Evolutionary conservation across 2,797 vertebrate species (phyloP).

Genomic region (Phrynocephalus guinanensis): DNA sequence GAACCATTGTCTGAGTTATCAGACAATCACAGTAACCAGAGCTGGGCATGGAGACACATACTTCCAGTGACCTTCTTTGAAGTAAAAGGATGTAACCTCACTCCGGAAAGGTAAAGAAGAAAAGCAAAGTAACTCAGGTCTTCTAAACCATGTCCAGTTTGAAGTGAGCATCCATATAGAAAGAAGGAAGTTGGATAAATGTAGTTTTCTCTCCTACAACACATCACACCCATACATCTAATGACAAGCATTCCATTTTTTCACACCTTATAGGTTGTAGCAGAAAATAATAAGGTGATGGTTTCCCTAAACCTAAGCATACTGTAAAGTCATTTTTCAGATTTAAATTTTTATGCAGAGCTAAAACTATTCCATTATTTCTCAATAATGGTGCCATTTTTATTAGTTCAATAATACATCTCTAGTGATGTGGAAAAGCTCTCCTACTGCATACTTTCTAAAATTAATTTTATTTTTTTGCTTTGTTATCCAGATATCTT

Average conservation of each 20-base stretch:
- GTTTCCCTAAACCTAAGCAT: constrained; percentile 33
- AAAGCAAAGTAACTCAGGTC: neutral
- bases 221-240: neutral
- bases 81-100: too few species aligned
- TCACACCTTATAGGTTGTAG: neutral
- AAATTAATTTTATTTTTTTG: constrained; percentile 62
- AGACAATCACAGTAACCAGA: neutral
- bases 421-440: constrained; percentile 57
- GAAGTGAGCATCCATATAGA: neutral
- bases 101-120: neutral
- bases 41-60: neutral
- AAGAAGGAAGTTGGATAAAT: neutral
- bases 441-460: constrained; percentile 39
- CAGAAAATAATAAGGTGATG: constrained; percentile 31
- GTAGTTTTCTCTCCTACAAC: neutral
- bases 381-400: constrained; percentile 54
- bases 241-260: neutral
- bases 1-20: neutral
- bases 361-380: constrained; percentile 53
- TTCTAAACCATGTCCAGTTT: neutral
- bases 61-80: neutral
- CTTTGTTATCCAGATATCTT: constrained; percentile 53
- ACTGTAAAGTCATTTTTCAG: constrained; percentile 38
- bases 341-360: constrained; percentile 55
- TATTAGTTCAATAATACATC: constrained; percentile 58